phyloP scores from a whole-genome alignment of 2,113 vertebrate species.

The Istiophorus platypterus region DNA sequence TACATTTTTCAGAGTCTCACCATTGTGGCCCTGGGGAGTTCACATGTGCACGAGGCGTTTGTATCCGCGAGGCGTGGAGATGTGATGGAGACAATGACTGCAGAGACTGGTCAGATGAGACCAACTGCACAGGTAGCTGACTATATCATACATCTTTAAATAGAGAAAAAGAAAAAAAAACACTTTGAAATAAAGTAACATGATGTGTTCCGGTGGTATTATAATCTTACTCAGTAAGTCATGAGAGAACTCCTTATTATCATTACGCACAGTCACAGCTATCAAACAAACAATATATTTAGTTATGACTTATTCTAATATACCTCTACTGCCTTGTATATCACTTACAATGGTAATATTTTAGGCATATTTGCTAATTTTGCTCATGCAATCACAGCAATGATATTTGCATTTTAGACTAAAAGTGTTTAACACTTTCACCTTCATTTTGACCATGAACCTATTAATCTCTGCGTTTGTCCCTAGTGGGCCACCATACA shows the following conservation, averaged over 20 bases:
- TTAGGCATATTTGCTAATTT: too few species aligned
- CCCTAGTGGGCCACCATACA: conserved; percentile 92
- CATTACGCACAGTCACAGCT: too few species aligned
- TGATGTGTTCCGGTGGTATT: not conserved
- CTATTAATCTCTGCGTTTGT: conserved; percentile 24
- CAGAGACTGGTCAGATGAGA: conserved; percentile 97
- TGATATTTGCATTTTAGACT: not conserved
- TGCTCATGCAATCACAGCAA: too few species aligned
- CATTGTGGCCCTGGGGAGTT: conserved; percentile 92
- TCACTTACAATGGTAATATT: not conserved
- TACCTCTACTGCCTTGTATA: not conserved
- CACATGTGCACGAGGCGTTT: conserved; percentile 94
- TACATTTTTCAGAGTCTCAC: conserved; percentile 88
- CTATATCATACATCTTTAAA: not conserved
- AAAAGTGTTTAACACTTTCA: not conserved
- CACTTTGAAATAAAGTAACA: not conserved
- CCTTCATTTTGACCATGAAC: not conserved
- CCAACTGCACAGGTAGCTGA: conserved; percentile 90
- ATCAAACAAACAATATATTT: too few species aligned
- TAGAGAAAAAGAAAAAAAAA: too few species aligned
- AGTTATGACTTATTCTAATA: too few species aligned
- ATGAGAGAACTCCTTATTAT: not conserved
- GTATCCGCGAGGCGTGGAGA: conserved; percentile 94
- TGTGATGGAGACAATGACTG: conserved; percentile 98
- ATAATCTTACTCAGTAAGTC: not conserved